Percentiles rank a stretch among this genome's conserved stretches.
Evolutionary conservation across 2,113 vertebrate genomes (phyloP).

Genomic region (Pleuronectes platessa): DNA sequence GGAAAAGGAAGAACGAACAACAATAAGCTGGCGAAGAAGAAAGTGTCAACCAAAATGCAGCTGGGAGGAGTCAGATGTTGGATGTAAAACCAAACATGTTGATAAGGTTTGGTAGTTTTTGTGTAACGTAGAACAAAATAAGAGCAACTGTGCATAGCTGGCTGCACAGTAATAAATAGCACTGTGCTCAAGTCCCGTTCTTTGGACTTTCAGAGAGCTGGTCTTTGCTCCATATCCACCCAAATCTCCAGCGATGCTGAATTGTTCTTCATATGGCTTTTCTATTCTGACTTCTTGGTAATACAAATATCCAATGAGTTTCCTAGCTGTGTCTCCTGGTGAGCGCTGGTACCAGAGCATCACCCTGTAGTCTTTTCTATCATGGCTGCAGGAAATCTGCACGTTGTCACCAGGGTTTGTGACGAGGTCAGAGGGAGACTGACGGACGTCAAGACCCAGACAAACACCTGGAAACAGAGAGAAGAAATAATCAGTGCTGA

Average conservation of each 20-base stretch:
- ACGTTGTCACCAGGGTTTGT: slow-evolving; percentile 3
- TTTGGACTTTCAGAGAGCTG: neutral
- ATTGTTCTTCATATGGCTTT: neutral
- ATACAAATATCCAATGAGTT: slow-evolving; percentile 48
- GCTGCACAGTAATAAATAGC: slow-evolving; percentile 72
- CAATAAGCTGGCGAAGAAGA: neutral
- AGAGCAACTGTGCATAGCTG: slow-evolving; percentile 21
- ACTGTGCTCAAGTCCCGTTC: slow-evolving; percentile 9
- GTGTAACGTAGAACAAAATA: neutral
- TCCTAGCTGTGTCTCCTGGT: slow-evolving; percentile 39
- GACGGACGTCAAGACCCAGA: slow-evolving; percentile 27
- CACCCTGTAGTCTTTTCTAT: slow-evolving; percentile 13
- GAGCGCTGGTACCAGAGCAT: slow-evolving; percentile 68
- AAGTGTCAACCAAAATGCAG: neutral
- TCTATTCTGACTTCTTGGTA: neutral
- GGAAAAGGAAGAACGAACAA: neutral
- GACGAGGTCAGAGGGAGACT: slow-evolving; percentile 42
- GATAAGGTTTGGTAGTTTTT: neutral
- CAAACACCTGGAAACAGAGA: neutral
- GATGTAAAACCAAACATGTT: neutral
- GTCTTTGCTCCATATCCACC: slow-evolving; percentile 15
- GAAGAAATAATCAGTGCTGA: neutral
- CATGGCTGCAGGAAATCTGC: slow-evolving; percentile 51
- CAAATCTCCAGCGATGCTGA: slow-evolving; percentile 47
- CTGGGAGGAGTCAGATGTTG: neutral